Evolutionary conservation across 2,888 invertebrate species (phyloP).

Genomic region (Crematogaster levior): DNA sequence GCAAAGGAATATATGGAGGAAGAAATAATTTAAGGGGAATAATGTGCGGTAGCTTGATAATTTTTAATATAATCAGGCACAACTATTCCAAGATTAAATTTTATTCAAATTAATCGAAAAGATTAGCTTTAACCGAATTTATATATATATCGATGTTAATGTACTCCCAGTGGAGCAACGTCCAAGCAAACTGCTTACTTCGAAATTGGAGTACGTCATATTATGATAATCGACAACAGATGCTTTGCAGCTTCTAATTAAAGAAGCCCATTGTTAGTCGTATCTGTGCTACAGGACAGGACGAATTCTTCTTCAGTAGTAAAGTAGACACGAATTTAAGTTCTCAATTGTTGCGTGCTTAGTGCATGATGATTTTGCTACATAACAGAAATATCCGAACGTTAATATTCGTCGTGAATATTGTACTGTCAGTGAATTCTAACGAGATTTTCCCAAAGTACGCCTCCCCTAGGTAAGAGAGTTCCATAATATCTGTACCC

Average conservation of each 20-base stretch:
- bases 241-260: conserved; percentile 78
- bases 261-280: conserved; percentile 64
- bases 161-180: conserved; percentile 46
- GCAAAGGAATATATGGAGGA: background rate
- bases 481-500: background rate
- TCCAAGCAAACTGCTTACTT: conserved; percentile 62
- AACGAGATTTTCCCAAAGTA: conserved; percentile 37
- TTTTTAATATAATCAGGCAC: background rate
- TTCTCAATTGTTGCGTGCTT: conserved; percentile 31
- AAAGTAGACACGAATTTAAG: conserved; percentile 11
- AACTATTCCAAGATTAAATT: background rate
- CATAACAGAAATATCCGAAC: conserved; percentile 40
- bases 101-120: too few species aligned
- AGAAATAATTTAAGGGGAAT: background rate
- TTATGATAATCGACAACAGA: conserved; percentile 82
- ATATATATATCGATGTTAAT: conserved; percentile 22
- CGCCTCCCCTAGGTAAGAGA: conserved; percentile 59
- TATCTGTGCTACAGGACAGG: conserved; percentile 51
- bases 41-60: background rate
- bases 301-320: conserved; percentile 28
- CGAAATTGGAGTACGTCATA: conserved; percentile 79
- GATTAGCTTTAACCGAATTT: too few species aligned
- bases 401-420: conserved; percentile 50
- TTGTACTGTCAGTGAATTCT: conserved; percentile 56
- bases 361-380: conserved; percentile 58